Percentiles rank a stretch among this genome's conserved stretches.
These are phyloP conservation scores for Plectropomus leopardus DNA, from an alignment of 2,113 vertebrate species.

Conservation along the genomic window DNA sequence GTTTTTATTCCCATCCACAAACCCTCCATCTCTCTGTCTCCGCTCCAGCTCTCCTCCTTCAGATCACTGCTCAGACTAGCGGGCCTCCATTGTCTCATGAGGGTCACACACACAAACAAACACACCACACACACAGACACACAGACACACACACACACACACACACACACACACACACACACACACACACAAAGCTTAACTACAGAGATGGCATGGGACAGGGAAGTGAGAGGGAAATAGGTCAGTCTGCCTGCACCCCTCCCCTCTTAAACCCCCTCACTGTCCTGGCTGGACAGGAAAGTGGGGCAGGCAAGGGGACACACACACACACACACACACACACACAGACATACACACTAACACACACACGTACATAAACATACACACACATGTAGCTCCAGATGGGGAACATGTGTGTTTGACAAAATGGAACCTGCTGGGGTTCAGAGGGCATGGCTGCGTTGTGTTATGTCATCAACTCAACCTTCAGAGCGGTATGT, in stretches of 20 bases:
- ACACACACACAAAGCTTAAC: conserved; percentile 47
- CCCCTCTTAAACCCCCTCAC: conserved; percentile 60
- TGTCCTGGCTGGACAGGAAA: conserved; percentile 79
- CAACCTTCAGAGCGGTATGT: conserved; percentile 58
- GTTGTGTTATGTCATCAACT: conserved; percentile 77
- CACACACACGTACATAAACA: conserved; percentile 16
- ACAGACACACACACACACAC: conserved; percentile 41
- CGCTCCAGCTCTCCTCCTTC: conserved; percentile 67
- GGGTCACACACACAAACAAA: conserved; percentile 48
- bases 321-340: conserved; percentile 14
- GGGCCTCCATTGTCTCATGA: conserved; percentile 62
- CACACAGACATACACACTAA: conserved; percentile 39
- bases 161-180: conserved; percentile 16
- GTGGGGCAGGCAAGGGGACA: conserved; percentile 73
- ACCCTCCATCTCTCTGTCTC: conserved; percentile 60
- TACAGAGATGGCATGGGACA: conserved; percentile 53
- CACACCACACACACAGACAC: conserved; percentile 8
- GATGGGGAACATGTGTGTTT: conserved; percentile 74
- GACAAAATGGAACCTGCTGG: conserved; percentile 77
- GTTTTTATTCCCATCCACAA: conserved; percentile 70
- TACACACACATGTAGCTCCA: conserved; percentile 52
- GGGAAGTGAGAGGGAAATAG: conserved; percentile 76
- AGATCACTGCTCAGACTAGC: conserved; percentile 66
- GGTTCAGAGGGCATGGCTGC: conserved; percentile 69
- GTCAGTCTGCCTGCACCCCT: conserved; percentile 78